Conservation (phyloP, 2,797 vertebrate genomes). For the Margarornis squamiger region DNA sequence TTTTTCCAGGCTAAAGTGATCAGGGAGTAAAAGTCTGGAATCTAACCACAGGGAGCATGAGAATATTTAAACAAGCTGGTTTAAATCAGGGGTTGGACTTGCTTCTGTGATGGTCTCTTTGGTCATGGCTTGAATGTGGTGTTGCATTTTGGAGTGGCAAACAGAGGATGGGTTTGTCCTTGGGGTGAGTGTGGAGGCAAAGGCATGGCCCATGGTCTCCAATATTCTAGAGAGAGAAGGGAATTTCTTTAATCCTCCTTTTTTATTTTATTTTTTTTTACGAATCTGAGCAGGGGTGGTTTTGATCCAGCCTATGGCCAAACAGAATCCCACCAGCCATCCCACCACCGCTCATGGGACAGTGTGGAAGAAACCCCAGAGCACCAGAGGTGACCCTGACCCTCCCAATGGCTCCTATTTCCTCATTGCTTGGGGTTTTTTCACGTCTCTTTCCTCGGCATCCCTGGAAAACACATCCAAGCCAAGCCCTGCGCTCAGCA, state of each 20-base stretch:
- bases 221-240: neutral
- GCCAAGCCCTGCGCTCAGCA: neutral
- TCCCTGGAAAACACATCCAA: neutral
- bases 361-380: neutral
- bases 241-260: neutral
- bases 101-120: neutral
- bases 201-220: neutral
- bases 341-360: accelerated
- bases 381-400: neutral
- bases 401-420: neutral
- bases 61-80: constrained; percentile 42
- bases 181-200: accelerated
- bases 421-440: neutral
- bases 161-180: neutral
- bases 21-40: constrained; percentile 25
- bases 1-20: constrained; percentile 11
- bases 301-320: neutral
- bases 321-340: accelerated
- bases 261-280: neutral
- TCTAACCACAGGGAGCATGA: neutral
- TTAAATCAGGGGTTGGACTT: constrained; percentile 35
- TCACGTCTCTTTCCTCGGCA: neutral
- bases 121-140: neutral
- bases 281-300: neutral
- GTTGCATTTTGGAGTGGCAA: neutral